A percentile compares a stretch with the other conserved stretches of the same genome.
Conservation (phyloP, 2,888 invertebrate species). For the Seladonia tumulorum region DNA sequence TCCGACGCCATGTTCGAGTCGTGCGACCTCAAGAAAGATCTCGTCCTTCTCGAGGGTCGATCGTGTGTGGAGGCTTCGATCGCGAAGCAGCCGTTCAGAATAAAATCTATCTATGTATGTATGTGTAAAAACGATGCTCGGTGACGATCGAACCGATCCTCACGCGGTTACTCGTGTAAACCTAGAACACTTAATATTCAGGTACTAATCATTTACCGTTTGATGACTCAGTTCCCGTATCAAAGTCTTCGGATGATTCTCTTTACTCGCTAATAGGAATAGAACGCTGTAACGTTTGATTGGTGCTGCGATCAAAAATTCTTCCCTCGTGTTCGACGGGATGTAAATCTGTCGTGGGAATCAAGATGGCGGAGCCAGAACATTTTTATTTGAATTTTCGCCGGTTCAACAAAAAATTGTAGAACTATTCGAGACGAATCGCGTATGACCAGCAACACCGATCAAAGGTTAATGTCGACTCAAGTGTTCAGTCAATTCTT, state of each 20-base stretch:
- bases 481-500: slow-evolving; percentile 6
- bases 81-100: slow-evolving; percentile 13
- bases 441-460: neutral
- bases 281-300: slow-evolving; percentile 32
- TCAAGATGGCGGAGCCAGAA: neutral
- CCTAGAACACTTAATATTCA: slow-evolving; percentile 67
- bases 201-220: slow-evolving; percentile 67
- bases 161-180: slow-evolving; percentile 40
- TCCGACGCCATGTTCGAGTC: neutral
- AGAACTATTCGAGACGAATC: neutral
- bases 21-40: neutral
- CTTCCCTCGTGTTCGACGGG: neutral
- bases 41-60: neutral
- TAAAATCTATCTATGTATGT: slow-evolving; percentile 28
- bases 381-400: neutral
- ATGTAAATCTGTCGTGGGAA: neutral
- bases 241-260: slow-evolving; percentile 30
- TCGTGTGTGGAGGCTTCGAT: neutral
- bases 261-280: slow-evolving; percentile 56
- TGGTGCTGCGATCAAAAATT: neutral
- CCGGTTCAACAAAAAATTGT: neutral
- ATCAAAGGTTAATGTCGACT: slow-evolving; percentile 39
- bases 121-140: slow-evolving; percentile 19
- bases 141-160: slow-evolving; percentile 40
- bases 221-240: slow-evolving; percentile 40